Base-by-base conservation (phyloP, 2,797 vertebrate genomes). In the Rhinoraja longicauda region DNA sequence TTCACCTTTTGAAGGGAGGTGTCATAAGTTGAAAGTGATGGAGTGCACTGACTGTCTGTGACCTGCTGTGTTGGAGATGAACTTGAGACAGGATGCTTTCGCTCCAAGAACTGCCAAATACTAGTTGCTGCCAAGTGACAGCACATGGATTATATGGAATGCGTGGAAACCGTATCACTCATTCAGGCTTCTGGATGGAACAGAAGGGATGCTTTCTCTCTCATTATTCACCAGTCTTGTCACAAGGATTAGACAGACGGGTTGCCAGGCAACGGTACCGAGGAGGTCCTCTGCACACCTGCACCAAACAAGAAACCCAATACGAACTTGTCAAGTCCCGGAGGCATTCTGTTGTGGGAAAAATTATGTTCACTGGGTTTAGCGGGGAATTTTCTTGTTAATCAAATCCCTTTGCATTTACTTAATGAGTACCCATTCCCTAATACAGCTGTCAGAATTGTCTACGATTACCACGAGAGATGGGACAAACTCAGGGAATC, bases 91-190 rank as follows among this genome's bases (percentile, higher is more conserved):
- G 94, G 94, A 94, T 91, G 94, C 93, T 94, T 96, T 96, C 94
- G 94, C 94, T 90, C 93, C 93, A 82, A 94, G 94, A 82, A n/a
- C 93, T 0, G 92, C 94, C 95, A 95, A 94, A 93, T 95, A 95
- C 94, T 94, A 95, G 95, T 95, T 95, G 97, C 97, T 97, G 96
- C 97, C 96, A 93, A 96, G 96, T 93, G 93, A 97, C 97, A 96
- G 95, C 95, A 95, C 95, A 95, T 94, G 95, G 95, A 96, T 95
- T 95, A 96, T 93, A 93, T 95, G 95, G 96, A 97, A 97, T 96
- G 96, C 95, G 57, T 95, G 94, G 95, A 96, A 96, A 96, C 93
- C 0, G 94, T 95, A 95, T 94, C 95, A 94, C 95, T 96, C 96
- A 96, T 95, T 95, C 93, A 95, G 96, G 94, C 95, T 94, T 95